Evolutionary conservation across 2,797 vertebrate species (phyloP).

Genomic region (Pelobates cultripes): DNA sequence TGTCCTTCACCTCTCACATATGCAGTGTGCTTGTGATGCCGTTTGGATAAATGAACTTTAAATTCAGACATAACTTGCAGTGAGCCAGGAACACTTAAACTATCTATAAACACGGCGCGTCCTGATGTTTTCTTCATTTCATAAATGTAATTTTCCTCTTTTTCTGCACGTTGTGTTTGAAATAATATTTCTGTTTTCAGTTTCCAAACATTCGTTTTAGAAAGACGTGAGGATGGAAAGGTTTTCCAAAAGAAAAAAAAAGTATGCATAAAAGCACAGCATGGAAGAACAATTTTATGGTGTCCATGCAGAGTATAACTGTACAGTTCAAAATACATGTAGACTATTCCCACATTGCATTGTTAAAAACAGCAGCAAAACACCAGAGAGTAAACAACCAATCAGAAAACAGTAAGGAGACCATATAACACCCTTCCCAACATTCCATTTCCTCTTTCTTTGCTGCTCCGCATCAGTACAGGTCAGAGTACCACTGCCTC

Average conservation of each 20-base stretch:
- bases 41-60: slow-evolving; percentile 33
- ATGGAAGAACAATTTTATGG: neutral
- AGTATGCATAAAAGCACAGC: slow-evolving; percentile 17
- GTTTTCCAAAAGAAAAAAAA: slow-evolving; percentile 10
- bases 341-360: too few species aligned
- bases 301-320: neutral
- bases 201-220: slow-evolving; percentile 17
- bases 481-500: too few species aligned
- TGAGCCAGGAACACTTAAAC: slow-evolving; percentile 50
- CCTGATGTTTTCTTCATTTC: slow-evolving; percentile 39
- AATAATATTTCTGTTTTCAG: slow-evolving; percentile 35
- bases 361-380: too few species aligned
- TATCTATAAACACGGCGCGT: slow-evolving; percentile 35
- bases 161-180: slow-evolving; percentile 31
- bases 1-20: slow-evolving; percentile 44
- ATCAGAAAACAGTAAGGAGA: too few species aligned
- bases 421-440: too few species aligned
- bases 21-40: slow-evolving; percentile 14
- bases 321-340: neutral
- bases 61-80: slow-evolving; percentile 39
- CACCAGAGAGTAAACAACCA: too few species aligned
- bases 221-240: slow-evolving; percentile 32
- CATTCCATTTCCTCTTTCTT: too few species aligned
- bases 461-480: too few species aligned
- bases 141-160: slow-evolving; percentile 33